Base-by-base conservation (phyloP, 2,797 vertebrate genomes). In the Myotis pilosus region DNA sequence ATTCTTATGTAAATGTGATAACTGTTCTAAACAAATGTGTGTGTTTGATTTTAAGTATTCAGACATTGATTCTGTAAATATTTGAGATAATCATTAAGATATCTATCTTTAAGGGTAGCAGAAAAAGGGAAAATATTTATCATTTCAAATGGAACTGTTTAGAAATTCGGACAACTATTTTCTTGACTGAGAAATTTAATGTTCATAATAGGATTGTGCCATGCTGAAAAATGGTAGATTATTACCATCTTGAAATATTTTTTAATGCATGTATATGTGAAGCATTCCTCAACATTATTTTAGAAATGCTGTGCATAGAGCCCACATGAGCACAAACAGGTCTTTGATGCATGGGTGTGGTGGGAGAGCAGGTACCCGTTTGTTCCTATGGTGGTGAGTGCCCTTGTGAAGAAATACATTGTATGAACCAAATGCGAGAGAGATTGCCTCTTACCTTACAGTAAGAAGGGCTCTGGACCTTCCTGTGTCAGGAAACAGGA, bases 21-120 rank as follows among this genome's bases (percentile, higher is more conserved):
- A 22, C n/a, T 68, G 0, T 71, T 93, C 60, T 81, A 69, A 64
- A 20, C 28, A 90, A 49, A 57, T 60, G 60, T 19, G 2, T 94
- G 6, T 87, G 23, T 89, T 88, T 76, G 23, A 87, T 78, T 78
- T 95, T 84, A 91, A 53, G 6, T 88, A 49, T 79, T 74, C 41
- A 94, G 55, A 82, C 25, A 38, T 20, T 79, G 33, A 62, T 92
- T 95, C 78, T 96, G 13, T 60, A 64, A 93, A 86, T 51, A 76
- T 82, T 68, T 76, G 49, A 94, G 92, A 71, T 85, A 71, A 76
- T 25, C 36, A 64, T 80, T 80, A 81, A 84, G 51, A 74, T 89
- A 17, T 38, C 44, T 85, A 96, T 76, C 19, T 4, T 89, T 74
- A 87, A 94, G 76, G 72, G 5, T 80, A 93, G 23, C n/a, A 57